Base-by-base conservation (phyloP, 2,888 invertebrate genomes). In the Graphium colonna region DNA sequence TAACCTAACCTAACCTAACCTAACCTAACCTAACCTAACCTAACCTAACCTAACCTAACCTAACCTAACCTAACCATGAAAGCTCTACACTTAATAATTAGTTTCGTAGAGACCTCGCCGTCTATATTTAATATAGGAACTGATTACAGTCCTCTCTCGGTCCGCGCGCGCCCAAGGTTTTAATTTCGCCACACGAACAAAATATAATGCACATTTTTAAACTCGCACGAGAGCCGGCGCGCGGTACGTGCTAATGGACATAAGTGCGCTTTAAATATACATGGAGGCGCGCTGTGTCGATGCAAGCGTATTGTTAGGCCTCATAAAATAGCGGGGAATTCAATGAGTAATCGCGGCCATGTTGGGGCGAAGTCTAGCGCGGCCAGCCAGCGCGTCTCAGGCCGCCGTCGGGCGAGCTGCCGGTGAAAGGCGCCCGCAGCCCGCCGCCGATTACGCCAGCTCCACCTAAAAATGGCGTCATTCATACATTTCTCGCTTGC, bases 341-440 rank as follows among this genome's bases (percentile, higher is more conserved):
- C 58, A 59, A 60, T 63, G 64, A 62, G 59, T 64, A 63, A 63
- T 64, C 59, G 53, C 47, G 52, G 48, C 62, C 42, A 55, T 55
- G 55, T 57, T 55, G 60, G 63, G 66, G 60, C 60, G 60, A 65
- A 58, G 64, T 63, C 68, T 64, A 65, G 63, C 60, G 64, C 72
- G 70, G 67, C 69, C 76, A 80, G 80, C 77, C 81, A 73, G 80
- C 78, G 75, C 74, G 81, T 72, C 78, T 49, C 63, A 58, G 69
- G 68, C 69, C 75, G 79, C 79, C 76, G 80, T 71, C 79, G 77
- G 2, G 9, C 33, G 74, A 72, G 79, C 71, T 77, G 63, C 61
- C 67, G 75, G 88, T 88, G 87, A 88, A 86, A 88, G 87, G 87
- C 77, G 86, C 86, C n/a, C 84, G n/a, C 83, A 86, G 84, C 79